Evolutionary conservation across 2,888 invertebrate genomes (phyloP), one percentile per base, ranked within the genome.

Genomic region (Euplagia quadripunctaria): DNA sequence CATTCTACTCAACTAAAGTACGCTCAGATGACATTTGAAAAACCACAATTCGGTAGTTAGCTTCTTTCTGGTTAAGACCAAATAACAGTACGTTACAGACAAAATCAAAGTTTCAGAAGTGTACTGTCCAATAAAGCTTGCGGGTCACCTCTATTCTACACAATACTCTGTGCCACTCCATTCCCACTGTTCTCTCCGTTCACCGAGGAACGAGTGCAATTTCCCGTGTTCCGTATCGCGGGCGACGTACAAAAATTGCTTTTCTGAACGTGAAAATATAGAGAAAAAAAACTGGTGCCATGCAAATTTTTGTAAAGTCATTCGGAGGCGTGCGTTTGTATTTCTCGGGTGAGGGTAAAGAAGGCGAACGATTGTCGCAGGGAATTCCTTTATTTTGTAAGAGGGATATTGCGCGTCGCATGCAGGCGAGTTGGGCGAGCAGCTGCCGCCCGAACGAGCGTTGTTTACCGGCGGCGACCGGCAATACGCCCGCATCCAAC

Each of bases 281-380:
- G 88, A 93, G 87, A 92, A 92, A 93, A 92, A 93, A 93, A 91
- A 79, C 83, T 85, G 85, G 88, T 89, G 90, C 90, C 89, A 95
- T 95, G 95, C 94, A 95, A 95, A 96, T 95, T 96, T 95, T 94
- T 94, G 94, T 94, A 94, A 94, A 95, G 95, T 94, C 95, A 94
- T 95, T 95, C 93, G 93, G 86, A 93, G 94, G 92, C 94, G 94
- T 94, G 92, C 94, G 94, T 95, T 95, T 95, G 95, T 95, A 95
- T 95, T 94, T 94, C 94, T 95, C 93, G 93, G 92, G 89, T 86
- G 87, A 92, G 94, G 92, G 94, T 92, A 93, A 94, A 92, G 89
- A 92, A 93, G 89, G 92, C 92, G 93, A 94, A 92, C 95, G 94
- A 95, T 95, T 94, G 95, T 95, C 94, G 94, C 93, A 91, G 92